Conservation (phyloP, 2,797 vertebrate genomes). For the Periparus ater region DNA sequence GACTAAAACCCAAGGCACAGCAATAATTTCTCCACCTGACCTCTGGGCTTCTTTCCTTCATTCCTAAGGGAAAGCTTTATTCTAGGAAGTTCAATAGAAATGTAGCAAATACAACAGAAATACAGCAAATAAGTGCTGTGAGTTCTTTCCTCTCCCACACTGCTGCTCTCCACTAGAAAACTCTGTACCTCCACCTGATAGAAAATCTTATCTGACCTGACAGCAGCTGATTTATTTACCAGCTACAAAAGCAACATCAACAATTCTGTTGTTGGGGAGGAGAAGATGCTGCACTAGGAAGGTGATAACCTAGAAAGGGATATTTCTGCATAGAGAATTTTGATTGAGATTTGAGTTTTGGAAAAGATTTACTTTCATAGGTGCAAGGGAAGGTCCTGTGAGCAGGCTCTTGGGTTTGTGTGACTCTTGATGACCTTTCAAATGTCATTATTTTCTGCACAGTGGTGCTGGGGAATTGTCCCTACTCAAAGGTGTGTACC, state of each 20-base stretch:
- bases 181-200: not conserved
- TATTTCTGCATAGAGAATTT: not conserved
- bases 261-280: not conserved
- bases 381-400: not conserved
- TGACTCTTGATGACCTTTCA: not conserved
- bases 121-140: not conserved
- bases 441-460: not conserved
- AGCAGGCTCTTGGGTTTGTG: not conserved
- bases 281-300: not conserved
- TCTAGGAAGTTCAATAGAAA: not conserved
- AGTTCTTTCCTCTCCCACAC: not conserved
- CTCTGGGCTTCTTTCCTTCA: not conserved
- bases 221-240: not conserved
- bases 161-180: not conserved
- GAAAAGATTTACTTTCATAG: not conserved
- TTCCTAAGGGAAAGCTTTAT: not conserved
- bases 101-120: not conserved
- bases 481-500: not conserved
- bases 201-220: not conserved
- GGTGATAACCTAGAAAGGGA: not conserved
- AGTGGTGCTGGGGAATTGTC: not conserved
- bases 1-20: not conserved
- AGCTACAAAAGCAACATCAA: not conserved
- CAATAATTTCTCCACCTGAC: not conserved
- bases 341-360: not conserved